phyloP scores from a whole-genome alignment of 1,140 invertebrate species.

The Neodiprion pinetum region DNA sequence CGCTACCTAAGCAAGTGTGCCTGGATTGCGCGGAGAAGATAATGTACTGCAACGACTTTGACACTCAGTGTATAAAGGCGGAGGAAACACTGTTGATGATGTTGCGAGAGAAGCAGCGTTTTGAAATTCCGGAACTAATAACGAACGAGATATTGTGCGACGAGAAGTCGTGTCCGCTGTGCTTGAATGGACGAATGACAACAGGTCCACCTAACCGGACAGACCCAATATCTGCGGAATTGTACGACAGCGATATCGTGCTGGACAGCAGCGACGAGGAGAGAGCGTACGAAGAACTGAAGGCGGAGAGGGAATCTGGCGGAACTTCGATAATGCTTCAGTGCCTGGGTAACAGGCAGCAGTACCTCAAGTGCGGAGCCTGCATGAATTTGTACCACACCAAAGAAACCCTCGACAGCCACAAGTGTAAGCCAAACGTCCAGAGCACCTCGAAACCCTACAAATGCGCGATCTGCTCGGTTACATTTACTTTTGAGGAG shows the following conservation, averaged over 20 bases:
- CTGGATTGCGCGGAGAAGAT: conserved; percentile 38
- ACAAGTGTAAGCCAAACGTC: conserved; percentile 43
- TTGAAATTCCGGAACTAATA: conserved; percentile 11
- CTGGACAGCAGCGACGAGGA: conserved; percentile 44
- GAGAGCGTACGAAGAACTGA: conserved; percentile 22
- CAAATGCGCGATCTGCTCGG: conserved; percentile 35
- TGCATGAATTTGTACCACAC: conserved; percentile 48
- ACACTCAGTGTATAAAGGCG: conserved; percentile 27
- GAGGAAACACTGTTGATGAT: conserved; percentile 38
- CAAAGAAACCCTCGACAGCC: conserved; percentile 37
- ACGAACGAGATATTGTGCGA: conserved; percentile 11
- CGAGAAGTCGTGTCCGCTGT: conserved; percentile 37
- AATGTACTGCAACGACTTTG: conserved; percentile 40
- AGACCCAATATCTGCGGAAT: conserved; percentile 22
- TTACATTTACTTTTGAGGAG: conserved; percentile 43
- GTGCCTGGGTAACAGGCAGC: conserved; percentile 35
- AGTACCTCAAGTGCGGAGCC: conserved; percentile 42
- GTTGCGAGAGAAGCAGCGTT: conserved; percentile 30
- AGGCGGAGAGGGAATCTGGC: conserved; percentile 22
- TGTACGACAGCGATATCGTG: conserved; percentile 42
- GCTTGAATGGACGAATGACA: conserved; percentile 37
- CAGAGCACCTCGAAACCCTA: conserved; percentile 40
- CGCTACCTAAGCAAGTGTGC: conserved; percentile 40
- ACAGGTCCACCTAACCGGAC: neutral
- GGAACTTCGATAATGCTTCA: conserved; percentile 31